Evolutionary conservation across 2,888 invertebrate species (phyloP).

Genomic region (Ectropis crepuscularia): DNA sequence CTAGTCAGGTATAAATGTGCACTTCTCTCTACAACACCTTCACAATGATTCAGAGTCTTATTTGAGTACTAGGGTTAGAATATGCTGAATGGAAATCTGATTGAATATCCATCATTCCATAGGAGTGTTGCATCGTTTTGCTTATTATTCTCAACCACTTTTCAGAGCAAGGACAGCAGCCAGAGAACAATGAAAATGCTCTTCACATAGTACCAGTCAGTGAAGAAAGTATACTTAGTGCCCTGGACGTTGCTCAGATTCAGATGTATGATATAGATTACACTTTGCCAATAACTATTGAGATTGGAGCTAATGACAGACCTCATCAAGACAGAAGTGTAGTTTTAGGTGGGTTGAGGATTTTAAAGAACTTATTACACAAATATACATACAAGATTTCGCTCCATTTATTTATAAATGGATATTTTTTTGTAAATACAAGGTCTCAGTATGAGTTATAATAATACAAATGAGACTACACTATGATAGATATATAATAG

Average conservation of each 20-base stretch:
- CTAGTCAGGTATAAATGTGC: no score
- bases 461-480: no score
- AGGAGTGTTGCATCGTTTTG: neutral
- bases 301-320: slow-evolving; percentile 72
- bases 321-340: slow-evolving; percentile 72
- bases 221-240: slow-evolving; percentile 73
- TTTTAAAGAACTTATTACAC: neutral
- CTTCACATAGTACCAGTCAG: slow-evolving; percentile 64
- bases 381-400: no score
- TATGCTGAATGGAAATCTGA: no score
- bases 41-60: no score
- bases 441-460: no score
- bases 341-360: slow-evolving; percentile 59
- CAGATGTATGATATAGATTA: slow-evolving; percentile 70
- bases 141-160: slow-evolving; percentile 17
- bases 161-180: slow-evolving; percentile 62
- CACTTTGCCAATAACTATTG: slow-evolving; percentile 71
- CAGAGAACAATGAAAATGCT: slow-evolving; percentile 44
- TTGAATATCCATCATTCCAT: no score
- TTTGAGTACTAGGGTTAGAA: no score
- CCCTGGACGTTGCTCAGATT: slow-evolving; percentile 69
- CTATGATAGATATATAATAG: no score
- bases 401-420: no score
- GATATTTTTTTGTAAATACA: no score
- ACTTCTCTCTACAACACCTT: no score